Conservation (phyloP, 2,888 invertebrate genomes). For the Rotaria socialis region DNA sequence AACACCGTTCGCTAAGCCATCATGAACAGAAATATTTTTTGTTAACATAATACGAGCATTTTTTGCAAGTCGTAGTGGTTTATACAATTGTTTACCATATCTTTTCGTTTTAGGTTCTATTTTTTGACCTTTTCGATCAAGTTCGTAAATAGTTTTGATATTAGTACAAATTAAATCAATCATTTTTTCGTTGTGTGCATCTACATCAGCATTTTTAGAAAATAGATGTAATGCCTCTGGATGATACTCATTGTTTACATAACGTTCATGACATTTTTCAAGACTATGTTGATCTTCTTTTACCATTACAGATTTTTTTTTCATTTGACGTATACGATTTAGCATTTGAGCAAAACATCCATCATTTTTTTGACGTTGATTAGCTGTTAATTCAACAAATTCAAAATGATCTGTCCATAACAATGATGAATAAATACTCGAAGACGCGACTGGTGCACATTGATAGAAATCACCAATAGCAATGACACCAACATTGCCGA, state of each 20-base stretch:
- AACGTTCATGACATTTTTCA: neutral
- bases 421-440: neutral
- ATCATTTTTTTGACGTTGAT: neutral
- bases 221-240: neutral
- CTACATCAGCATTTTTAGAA: neutral
- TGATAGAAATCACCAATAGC: conserved; percentile 47
- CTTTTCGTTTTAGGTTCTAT: neutral
- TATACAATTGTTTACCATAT: neutral
- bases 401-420: conserved; percentile 47
- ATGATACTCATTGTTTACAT: neutral
- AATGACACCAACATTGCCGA: conserved; percentile 45
- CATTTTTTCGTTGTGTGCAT: neutral
- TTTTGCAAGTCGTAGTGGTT: neutral
- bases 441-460: conserved; percentile 44
- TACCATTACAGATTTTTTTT: neutral
- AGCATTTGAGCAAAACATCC: neutral
- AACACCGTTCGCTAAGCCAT: conserved; percentile 36
- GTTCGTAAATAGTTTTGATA: neutral
- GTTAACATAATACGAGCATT: conserved; percentile 34
- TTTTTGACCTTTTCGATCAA: neutral
- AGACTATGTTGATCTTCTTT: neutral
- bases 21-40: neutral
- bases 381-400: conserved; percentile 38
- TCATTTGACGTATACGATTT: neutral
- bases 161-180: neutral